Evolutionary conservation across 2,113 vertebrate genomes (phyloP), one percentile per base, ranked within the genome.

Genomic region (Sturnus vulgaris): DNA sequence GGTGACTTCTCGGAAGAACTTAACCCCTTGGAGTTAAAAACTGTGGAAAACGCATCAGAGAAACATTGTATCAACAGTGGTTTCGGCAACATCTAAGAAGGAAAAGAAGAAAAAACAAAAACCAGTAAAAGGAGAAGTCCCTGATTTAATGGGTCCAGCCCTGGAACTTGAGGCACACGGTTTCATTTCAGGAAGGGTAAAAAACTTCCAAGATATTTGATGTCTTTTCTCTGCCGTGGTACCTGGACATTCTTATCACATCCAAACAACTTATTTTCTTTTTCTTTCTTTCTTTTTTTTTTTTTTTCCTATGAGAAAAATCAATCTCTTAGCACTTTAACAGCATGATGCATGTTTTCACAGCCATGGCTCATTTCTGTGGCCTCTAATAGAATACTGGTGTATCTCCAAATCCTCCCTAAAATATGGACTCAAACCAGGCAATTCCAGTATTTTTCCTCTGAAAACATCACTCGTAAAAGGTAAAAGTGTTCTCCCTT

Each of bases 291-390:
- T 24, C 16, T 64, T 14, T 21, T 20, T 13, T 64, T 14, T 30
- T 25, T 24, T 49, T 49, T 52, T 14, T 47, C 28, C 33, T 15
- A 10, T 19, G 24, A 86, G 37, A 82, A 79, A 94, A 95, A 42
- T 64, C 52, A 53, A 16, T 90, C 20, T 85, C 88, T 88, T 53
- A 64, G 85, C 69, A 65, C 71, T 68, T 57, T 57, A 69, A 47
- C 79, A 88, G 76, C 68, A 56, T 35, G 76, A 92, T 30, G 27
- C 63, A 80, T 86, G 55, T 83, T 96, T 92, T 70, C 82, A 73
- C 42, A 91, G 87, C 16, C 44, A 61, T 5, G 0, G n/a, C 70
- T 87, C 6, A 0, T 69, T 79, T 91, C 40, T 75, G 22, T 39
- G 52, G 37, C 40, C 47, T 68, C 52, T 75, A 78, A 75, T 30